Base-by-base conservation (phyloP, 2,113 vertebrate genomes). In the Campylorhamphus procurvoides region DNA sequence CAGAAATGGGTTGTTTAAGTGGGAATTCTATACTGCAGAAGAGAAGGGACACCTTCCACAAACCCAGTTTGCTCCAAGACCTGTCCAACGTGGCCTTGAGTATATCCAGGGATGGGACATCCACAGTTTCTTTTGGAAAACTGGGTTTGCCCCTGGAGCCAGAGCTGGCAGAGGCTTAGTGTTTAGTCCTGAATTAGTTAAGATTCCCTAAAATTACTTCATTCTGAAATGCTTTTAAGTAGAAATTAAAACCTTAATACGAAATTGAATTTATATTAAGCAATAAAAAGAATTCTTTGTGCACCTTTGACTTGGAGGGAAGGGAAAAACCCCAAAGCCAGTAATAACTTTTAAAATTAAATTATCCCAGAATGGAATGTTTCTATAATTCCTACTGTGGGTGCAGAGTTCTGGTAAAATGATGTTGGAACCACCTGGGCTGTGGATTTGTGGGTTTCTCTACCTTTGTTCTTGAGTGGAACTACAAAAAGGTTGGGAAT, bases 341-440 rank as follows among this genome's bases (percentile, higher is more conserved):
- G 14, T 22, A 12, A 4, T 15, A 56, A 40, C 29, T 9, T 39
- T 86, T 40, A 22, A 40, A 53, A 66, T 80, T 46, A 44, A 52
- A 52, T 75, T 12, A 23, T 35, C 13, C 5, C 28, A 27, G 15
- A 40, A 50, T 4, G 8, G 8, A 71, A 46, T 35, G 33, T 56
- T 62, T 50, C 39, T 35, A 0, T 4, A 16, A 12, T 24, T 69
- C 39, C 67, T 14, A 35, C 19, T 2, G 0, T 3, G 3, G 11
- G 8, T 75, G 22, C 18, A 25, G 50, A 27, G 0, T 84, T 64
- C 29, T 42, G 58, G 18, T 8, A 12, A 39, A 4, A 42, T 3
- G 22, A n/a, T 37, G 37, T 52, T 52, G 37, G 42, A 76, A 60
- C 8, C 7, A 66, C 71, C 22, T 12, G 12, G 28, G 20, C 52